Evolutionary conservation across 1,140 invertebrate genomes (phyloP), one percentile per base, ranked within the genome.

Genomic region (Drosophila chauvacae): DNA sequence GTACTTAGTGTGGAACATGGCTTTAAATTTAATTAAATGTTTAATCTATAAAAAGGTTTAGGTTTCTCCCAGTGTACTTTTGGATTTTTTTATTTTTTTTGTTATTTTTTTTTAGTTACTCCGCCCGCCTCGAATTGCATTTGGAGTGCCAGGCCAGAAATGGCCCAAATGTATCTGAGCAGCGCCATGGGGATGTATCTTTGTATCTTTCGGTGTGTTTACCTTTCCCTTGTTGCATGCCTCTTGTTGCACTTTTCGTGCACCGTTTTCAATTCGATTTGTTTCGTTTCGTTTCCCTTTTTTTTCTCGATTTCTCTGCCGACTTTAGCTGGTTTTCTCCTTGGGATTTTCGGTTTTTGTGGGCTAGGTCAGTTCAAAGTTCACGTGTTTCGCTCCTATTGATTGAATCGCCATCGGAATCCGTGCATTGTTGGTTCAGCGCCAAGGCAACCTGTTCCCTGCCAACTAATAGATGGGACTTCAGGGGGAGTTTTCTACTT

Each of bases 201-300:
- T 76, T 60, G 62, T 57, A 59, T 70, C 28, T 64, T 30, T 60
- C 37, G 26, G 37, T 48, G 42, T 79, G 77, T 80, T 80, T 80
- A 80, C 77, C 76, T 80, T 80, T 80, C 77, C 76, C 77, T 80
- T 80, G 77, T 80, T 80, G 77, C 77, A 80, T 80, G 66, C 70
- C 56, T 68, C 77, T 80, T 72, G 77, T 79, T 79, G 77, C 77
- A 79, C 77, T 79, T 79, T 72, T 78, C 64, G 66, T 70, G 62
- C 62, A 70, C 62, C 47, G 66, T 68, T 70, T 70, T 70, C 66
- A 37, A 48, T 71, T 59, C 66, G 44, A 37, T 62, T 79, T 70
- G 61, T 41, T 72, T 60, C 45, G 58, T 30, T 57, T 60, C 55
- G 53, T 37, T 57, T 30, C 48, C 50, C 59, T 70, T 78, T 77